phyloP scores from a whole-genome alignment of 1,140 invertebrate genomes.

The Maconellicoccus hirsutus region DNA sequence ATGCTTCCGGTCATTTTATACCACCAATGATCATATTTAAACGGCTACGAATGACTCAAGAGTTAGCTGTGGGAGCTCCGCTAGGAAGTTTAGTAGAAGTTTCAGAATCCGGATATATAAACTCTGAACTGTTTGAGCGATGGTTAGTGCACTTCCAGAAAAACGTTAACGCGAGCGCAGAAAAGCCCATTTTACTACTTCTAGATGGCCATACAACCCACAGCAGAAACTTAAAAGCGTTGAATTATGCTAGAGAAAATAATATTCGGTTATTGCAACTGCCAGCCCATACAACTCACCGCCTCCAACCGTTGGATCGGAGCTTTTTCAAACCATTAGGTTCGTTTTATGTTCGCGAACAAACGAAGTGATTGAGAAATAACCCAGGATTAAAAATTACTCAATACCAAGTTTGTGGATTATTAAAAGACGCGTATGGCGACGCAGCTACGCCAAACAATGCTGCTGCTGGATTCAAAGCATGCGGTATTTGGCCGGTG shows the following conservation, averaged over 20 bases:
- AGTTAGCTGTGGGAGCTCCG: conserved; percentile 14
- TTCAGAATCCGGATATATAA: conserved; percentile 23
- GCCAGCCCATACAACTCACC: conserved; percentile 23
- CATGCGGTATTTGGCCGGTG: conserved; percentile 10
- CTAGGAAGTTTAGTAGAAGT: conserved; percentile 10
- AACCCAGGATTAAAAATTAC: conserved; percentile 1
- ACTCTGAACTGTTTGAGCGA: conserved; percentile 12
- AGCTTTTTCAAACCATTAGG: conserved; percentile 23
- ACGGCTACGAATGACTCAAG: conserved; percentile 10
- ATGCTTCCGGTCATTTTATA: conserved; percentile 32
- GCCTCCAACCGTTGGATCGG: conserved; percentile 13
- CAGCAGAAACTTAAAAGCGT: too few relatives aligned
- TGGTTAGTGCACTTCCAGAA: too few relatives aligned
- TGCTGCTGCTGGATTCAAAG: conserved; percentile 5
- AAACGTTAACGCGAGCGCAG: too few relatives aligned
- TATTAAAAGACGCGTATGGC: conserved; percentile 13
- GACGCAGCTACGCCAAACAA: conserved; percentile 3
- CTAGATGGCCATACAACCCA: too few relatives aligned
- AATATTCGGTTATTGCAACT: too few relatives aligned
- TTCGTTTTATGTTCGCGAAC: not conserved
- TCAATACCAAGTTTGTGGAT: conserved; percentile 4
- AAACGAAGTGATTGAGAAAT: conserved; percentile 14
- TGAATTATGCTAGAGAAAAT: too few relatives aligned
- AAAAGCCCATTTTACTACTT: too few relatives aligned
- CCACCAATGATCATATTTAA: conserved; percentile 35